Percentiles rank a stretch among this genome's conserved stretches.
These are phyloP conservation scores for Diadumene lineata DNA, from an alignment of 92 coral and sea anemone genomes.

Conservation along the genomic window DNA sequence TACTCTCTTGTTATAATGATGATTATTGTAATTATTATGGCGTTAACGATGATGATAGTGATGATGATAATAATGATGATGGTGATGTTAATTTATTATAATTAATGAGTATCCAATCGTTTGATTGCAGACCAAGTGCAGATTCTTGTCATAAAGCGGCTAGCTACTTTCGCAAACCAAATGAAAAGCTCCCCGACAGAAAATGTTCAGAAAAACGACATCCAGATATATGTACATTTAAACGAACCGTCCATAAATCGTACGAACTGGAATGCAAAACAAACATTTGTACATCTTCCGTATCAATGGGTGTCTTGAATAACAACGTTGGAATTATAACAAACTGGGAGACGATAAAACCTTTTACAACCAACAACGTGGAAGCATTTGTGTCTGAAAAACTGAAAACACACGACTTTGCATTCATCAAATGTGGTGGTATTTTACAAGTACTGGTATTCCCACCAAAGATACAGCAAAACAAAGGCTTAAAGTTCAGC, in stretches of 20 bases:
- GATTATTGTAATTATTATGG: neutral
- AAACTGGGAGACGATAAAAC: constrained; percentile 8
- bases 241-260: neutral
- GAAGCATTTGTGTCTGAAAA: neutral
- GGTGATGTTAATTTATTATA: neutral
- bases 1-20: neutral
- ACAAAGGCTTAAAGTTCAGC: neutral
- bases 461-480: constrained; percentile 19
- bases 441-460: constrained; percentile 24
- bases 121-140: constrained; percentile 5
- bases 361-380: neutral
- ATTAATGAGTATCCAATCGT: neutral
- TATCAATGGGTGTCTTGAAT: neutral
- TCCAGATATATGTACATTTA: constrained; percentile 18
- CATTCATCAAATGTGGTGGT: constrained; percentile 9
- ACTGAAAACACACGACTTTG: constrained; percentile 5
- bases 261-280: neutral
- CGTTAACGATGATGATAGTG: neutral
- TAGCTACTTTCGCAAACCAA: constrained; percentile 17
- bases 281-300: neutral
- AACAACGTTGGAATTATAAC: neutral
- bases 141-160: constrained; percentile 9
- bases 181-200: neutral
- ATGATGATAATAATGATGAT: neutral
- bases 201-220: constrained; percentile 7